These are phyloP conservation scores for Athetis lepigone DNA, from an alignment of 2,888 invertebrate species.

Conservation along the genomic window DNA sequence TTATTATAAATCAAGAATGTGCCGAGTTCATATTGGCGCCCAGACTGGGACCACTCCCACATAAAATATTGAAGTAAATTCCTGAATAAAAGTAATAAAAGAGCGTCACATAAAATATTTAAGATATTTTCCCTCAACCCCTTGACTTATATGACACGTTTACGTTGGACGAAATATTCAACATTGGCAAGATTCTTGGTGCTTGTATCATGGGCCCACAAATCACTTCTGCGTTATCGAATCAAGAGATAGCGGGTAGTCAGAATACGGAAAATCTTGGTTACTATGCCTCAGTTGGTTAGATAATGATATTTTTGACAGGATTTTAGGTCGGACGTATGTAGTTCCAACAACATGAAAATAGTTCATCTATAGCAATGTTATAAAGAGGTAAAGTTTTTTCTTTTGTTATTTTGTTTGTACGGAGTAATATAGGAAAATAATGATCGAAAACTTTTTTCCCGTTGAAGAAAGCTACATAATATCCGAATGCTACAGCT, in stretches of 20 bases:
- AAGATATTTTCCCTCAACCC: constrained; percentile 25
- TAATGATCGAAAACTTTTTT: no score
- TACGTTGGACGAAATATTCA: constrained; percentile 47
- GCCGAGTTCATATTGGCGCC: constrained; percentile 45
- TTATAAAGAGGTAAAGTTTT: no score
- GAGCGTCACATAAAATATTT: constrained; percentile 35
- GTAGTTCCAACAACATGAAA: no score
- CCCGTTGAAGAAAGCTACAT: no score
- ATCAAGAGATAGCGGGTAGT: constrained; percentile 68
- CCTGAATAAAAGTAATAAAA: constrained; percentile 37
- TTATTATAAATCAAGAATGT: constrained; percentile 18
- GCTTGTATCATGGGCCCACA: constrained; percentile 56
- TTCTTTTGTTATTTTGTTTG: no score
- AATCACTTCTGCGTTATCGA: constrained; percentile 76
- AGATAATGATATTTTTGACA: constrained; percentile 64
- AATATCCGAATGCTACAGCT: no score
- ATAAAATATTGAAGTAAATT: constrained; percentile 24
- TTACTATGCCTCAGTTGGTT: constrained; percentile 56
- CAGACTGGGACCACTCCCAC: constrained; percentile 23
- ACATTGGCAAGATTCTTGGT: constrained; percentile 55
- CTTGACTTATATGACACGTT: constrained; percentile 36
- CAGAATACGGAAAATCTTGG: constrained; percentile 67
- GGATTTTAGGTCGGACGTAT: constrained; percentile 1
- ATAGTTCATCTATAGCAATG: no score
- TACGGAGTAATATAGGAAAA: no score